Evolutionary conservation across 2,113 vertebrate species (phyloP), one percentile per base, ranked within the genome.

Genomic region (Piprites chloris): DNA sequence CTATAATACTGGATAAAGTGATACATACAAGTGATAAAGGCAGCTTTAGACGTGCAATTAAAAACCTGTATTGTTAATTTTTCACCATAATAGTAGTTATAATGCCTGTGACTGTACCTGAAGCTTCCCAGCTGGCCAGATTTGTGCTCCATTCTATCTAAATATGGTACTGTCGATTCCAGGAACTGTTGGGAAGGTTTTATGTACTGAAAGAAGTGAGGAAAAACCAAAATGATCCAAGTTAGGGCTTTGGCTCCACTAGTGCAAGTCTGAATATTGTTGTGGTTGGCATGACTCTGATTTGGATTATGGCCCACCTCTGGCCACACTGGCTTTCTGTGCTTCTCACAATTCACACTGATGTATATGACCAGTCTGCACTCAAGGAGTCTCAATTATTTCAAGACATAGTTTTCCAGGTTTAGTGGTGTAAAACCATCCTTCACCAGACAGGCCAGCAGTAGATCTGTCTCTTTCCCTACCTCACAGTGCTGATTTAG

Each of bases 191-290:
- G 89, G 65, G 49, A 90, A 89, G 17, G 12, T 91, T 85, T 93
- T 85, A 59, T 46, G 8, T 83, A 35, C 63, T 66, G 49, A 95
- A 94, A 92, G 47, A 93, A 86, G 63, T 71, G 68, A 86, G 65
- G 52, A 72, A 94, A 93, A 85, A 8, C 4, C 24, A 75, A 78
- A 56, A 13, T 63, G 35, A 92, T 96, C 59, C 95, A 96, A 90
- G 83, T 66, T 74, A 78, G 23, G 53, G 22, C 59, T 90, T 90
- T 90, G 65, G 44, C 41, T 84, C 26, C 41, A 59, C 8, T 33
- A 63, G n/a, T 56, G 79, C 88, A 93, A 94, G 90, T 61, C 26
- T 86, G 80, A 91, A 88, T 94, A 83, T 84, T 90, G 47, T 86
- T 88, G 85, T 92, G 79, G 65, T 94, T 96, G 88, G 83, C 69